phyloP scores from a whole-genome alignment of 1,140 invertebrate species.

The Drosophila lacertosa region DNA sequence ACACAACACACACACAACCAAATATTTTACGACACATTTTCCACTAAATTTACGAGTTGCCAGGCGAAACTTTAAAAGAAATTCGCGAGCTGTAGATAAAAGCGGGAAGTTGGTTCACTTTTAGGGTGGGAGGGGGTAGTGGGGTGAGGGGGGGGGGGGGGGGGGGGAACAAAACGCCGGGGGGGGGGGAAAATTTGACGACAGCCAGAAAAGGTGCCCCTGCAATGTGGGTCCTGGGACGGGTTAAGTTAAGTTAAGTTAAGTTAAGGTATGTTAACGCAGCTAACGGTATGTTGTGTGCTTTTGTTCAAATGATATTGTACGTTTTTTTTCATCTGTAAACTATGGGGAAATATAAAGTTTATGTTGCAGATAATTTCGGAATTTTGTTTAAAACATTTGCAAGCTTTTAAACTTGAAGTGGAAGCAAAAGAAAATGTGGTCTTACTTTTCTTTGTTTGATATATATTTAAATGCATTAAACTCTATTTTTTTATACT shows the following conservation, averaged over 20 bases:
- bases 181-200: constrained; percentile 52
- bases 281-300: constrained; percentile 1
- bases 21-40: constrained; percentile 61
- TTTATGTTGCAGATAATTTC: too few relatives aligned
- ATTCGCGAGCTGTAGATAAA: constrained; percentile 20
- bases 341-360: too few relatives aligned
- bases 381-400: too few relatives aligned
- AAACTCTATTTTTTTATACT: too few relatives aligned
- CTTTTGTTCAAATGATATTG: constrained; percentile 28
- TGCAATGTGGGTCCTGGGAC: not conserved
- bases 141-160: not conserved
- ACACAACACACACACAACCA: constrained; percentile 10
- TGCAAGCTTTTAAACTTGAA: too few relatives aligned
- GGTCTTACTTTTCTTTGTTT: too few relatives aligned
- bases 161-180: constrained; percentile 40
- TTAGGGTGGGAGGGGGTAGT: not conserved
- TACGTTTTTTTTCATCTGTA: not conserved
- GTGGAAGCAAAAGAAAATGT: too few relatives aligned
- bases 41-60: constrained; percentile 57
- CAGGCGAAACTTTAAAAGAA: constrained; percentile 63
- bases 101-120: too few relatives aligned
- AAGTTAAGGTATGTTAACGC: constrained; percentile 12
- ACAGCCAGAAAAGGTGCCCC: not conserved
- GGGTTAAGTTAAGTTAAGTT: too few relatives aligned
- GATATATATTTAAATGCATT: too few relatives aligned